Evolutionary conservation across 2,113 vertebrate genomes (phyloP).

Genomic region (Microtus montanus): DNA sequence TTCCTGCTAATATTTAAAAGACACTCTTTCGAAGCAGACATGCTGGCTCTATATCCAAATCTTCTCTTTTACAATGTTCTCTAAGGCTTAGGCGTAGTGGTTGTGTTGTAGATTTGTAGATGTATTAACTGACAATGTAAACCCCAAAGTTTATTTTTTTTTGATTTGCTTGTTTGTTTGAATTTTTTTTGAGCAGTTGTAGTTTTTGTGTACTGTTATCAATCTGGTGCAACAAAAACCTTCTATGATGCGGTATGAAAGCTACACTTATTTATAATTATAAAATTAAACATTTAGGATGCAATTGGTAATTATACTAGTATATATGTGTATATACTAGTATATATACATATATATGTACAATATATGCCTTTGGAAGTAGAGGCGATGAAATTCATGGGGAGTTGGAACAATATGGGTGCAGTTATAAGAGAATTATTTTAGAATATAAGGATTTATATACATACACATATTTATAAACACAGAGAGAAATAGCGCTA

Average conservation of each 20-base stretch:
- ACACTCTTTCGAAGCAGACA: not conserved
- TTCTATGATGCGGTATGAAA: not conserved
- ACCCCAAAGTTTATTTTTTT: not conserved
- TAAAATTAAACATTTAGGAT: not conserved
- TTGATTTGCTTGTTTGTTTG: too few species aligned
- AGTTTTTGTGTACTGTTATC: not conserved
- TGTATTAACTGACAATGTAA: not conserved
- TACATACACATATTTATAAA: not conserved
- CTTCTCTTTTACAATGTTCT: not conserved
- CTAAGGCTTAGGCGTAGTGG: not conserved
- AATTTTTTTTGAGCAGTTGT: not conserved
- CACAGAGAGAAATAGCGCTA: not conserved
- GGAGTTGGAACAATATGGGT: not conserved
- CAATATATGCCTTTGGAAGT: not conserved
- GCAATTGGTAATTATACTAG: not conserved
- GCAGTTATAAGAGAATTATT: not conserved
- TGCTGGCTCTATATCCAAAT: rapidly evolving
- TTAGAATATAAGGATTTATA: not conserved
- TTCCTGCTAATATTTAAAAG: not conserved
- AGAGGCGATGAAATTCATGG: not conserved
- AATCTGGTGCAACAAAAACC: not conserved
- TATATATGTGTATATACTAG: not conserved
- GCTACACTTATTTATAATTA: not conserved
- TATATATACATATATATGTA: too few species aligned
- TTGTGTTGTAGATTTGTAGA: too few species aligned